These are phyloP conservation scores for Ecdyonurus torrentis DNA, from an alignment of 2,888 invertebrate genomes.

Conservation along the genomic window DNA sequence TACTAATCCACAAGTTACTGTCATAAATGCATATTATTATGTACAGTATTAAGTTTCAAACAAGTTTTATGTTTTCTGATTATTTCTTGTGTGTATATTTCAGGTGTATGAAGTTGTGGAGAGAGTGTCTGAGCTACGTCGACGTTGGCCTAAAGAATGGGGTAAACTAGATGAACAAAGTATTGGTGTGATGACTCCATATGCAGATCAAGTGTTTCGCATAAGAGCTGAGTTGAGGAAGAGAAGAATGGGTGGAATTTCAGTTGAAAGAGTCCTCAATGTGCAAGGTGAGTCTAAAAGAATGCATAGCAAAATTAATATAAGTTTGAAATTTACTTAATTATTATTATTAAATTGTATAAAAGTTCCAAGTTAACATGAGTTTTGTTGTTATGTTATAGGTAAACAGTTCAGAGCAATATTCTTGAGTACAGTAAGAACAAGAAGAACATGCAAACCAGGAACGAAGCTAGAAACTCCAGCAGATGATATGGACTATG, in stretches of 20 bases:
- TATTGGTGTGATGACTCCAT: slow-evolving; percentile 73
- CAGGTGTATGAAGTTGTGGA: slow-evolving; percentile 59
- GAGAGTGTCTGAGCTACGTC: slow-evolving; percentile 49
- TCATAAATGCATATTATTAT: no score
- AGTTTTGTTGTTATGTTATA: slow-evolving; percentile 17
- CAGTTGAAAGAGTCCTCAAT: slow-evolving; percentile 67
- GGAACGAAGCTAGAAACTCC: slow-evolving; percentile 25
- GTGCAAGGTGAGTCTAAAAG: slow-evolving; percentile 43
- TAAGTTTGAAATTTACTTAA: no score
- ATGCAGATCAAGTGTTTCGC: slow-evolving; percentile 59
- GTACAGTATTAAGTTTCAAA: no score
- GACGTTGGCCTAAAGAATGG: slow-evolving; percentile 57
- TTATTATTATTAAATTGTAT: neutral
- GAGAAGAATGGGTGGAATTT: slow-evolving; percentile 51
- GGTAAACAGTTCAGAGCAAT: slow-evolving; percentile 72
- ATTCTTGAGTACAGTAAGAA: slow-evolving; percentile 61
- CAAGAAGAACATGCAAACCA: slow-evolving; percentile 48
- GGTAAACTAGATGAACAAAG: slow-evolving; percentile 57
- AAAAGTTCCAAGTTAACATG: neutral
- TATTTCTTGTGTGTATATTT: no score
- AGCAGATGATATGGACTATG: slow-evolving; percentile 49
- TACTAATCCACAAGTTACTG: no score
- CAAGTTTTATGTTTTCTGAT: no score
- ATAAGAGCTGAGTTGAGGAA: slow-evolving; percentile 61
- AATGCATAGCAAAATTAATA: slow-evolving; percentile 1